Evolutionary conservation across 2,113 vertebrate species (phyloP), one percentile per base, ranked within the genome.

Genomic region (Coturnix japonica): DNA sequence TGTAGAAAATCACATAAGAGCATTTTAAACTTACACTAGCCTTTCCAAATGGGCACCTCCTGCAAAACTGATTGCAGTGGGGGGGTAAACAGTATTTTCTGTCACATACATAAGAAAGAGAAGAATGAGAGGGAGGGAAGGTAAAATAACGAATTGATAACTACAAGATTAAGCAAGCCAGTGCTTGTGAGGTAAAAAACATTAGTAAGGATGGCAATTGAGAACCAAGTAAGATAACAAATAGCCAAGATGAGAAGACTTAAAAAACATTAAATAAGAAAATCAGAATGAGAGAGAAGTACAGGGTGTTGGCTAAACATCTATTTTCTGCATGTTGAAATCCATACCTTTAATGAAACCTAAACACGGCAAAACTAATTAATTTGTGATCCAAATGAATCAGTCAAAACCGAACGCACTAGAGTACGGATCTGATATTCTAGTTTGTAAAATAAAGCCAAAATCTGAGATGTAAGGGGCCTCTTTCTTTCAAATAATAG

Each of bases 11-110:
- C 76, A 75, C 60, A 81, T 78, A 76, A 70, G 21, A 43, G 64
- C 7, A 5, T 7, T 90, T 87, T 91, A 85, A 94, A 82, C 51
- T 81, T 75, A 47, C 7, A 33, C 30, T 89, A 94, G 88, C 92
- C 87, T 91, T 95, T 74, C 71, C 75, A 93, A 61, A 91, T 56
- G 43, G 67, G 59, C 70, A 82, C 53, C 77, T 43, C 61, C 91
- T 85, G 72, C 57, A 66, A 81, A 74, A 57, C 35, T 41, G 70
- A 21, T 56, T 73, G 59, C 2, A 12, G 41, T 74, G 90, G 57
- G 89, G 31, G 75, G 74, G 91, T 93, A 93, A 83, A 37, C 30
- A 70, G 35, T 31, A 17, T 46, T 81, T 59, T 30, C 31, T 77
- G 57, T 51, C 2, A 1, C 57, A 84, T 31, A 47, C 74, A 35